Evolutionary conservation across 2,888 invertebrate genomes (phyloP).

Genomic region (Drosophila paracracens): DNA sequence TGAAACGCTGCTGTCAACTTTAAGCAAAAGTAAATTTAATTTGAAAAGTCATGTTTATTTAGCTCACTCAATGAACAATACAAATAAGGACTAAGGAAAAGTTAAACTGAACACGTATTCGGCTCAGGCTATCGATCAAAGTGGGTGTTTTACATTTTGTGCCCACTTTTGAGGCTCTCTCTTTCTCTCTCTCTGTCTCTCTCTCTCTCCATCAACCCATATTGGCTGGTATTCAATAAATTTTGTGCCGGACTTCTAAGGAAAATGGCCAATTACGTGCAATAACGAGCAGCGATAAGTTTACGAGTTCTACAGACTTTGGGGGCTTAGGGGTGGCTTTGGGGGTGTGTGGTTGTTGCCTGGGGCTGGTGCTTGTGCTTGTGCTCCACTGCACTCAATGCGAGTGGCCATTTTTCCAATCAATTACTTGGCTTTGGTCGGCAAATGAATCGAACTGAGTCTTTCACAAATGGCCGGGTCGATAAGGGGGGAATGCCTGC

Average conservation of each 20-base stretch:
- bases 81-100: conserved; percentile 4
- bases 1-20: neutral
- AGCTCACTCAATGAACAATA: neutral
- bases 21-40: neutral
- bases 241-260: conserved; percentile 54
- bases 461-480: neutral
- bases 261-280: conserved; percentile 79
- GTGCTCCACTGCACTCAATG: conserved; percentile 62
- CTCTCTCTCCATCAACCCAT: conserved; percentile 7
- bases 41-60: neutral
- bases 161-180: conserved; percentile 8
- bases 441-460: conserved; percentile 23
- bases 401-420: conserved; percentile 77
- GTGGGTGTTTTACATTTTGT: conserved; percentile 36
- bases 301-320: conserved; percentile 38
- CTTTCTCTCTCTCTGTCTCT: neutral
- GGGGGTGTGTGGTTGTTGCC: conserved; percentile 19
- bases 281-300: conserved; percentile 72
- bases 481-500: neutral
- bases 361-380: conserved; percentile 1
- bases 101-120: conserved; percentile 5
- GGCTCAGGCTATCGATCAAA: conserved; percentile 66
- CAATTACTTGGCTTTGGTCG: conserved; percentile 60
- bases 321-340: neutral
- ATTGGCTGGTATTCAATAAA: conserved; percentile 74